Base-by-base conservation (phyloP, 2,888 invertebrate genomes). In the Ennomos erosarius region DNA sequence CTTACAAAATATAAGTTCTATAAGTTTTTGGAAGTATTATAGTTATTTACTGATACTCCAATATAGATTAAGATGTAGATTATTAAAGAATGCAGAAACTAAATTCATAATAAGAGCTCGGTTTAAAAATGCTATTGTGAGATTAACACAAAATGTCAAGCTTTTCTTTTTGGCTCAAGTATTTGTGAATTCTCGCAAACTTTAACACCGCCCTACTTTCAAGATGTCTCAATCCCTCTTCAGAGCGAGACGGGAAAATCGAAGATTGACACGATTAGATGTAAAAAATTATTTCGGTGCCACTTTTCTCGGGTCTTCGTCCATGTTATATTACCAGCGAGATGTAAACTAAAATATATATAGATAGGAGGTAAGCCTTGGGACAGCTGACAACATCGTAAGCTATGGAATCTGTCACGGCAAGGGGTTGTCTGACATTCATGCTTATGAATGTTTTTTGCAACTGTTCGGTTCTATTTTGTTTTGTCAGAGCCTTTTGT, bases 221-320 rank as follows among this genome's bases (percentile, higher is more conserved):
- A 56, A 55, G 43, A 62, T 51, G 59, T 64, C 62, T 64, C 64
- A 64, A 64, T 64, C 57, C 48, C 60, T 64, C 64, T 60, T 59
- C 55, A 46, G 42, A 60, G 54, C 49, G 42, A 60, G 58, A 59
- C 52, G 40, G 42, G 49, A 34, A 57, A 55, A 55, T 63, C 55
- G 59, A 54, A 61, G 67, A 68, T 68, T 68, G 65, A 60, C 64
- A 49, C 44, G 65, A 65, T 62, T 56, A 64, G 54, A 56, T 54
- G 54, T 65, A 63, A 65, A 64, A 62, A 62, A 62, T 62, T 68
- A 62, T 68, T 68, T 64, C 43, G 45, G 55, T 46, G 16, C 39
- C 35, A 55, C 52, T 62, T 63, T 67, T 64, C 49, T 62, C 39
- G 67, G 55, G 34, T 40, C 46, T 10, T 33, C 16, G 37, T 11